Conservation (phyloP, 2,797 vertebrate genomes). For the Cynodonichthys magdalenae region DNA sequence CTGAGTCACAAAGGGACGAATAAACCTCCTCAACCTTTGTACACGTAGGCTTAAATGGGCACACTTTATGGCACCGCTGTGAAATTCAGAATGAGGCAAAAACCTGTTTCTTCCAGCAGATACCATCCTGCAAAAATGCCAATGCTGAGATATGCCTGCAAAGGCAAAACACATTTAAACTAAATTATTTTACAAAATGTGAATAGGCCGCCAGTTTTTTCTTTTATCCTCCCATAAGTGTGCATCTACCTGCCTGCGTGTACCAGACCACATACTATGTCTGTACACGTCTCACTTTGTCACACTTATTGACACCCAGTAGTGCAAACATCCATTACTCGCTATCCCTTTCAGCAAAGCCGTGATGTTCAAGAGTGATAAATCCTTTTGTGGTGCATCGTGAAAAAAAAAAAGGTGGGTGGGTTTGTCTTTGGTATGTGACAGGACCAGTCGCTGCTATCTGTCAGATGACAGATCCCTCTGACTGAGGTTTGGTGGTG, state of each 20-base stretch:
- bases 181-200: neutral
- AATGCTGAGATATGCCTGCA: constrained; percentile 11
- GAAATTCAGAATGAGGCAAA: constrained; percentile 24
- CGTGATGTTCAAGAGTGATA: constrained; percentile 50
- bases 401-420: neutral
- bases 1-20: constrained; percentile 8
- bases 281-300: constrained; percentile 33
- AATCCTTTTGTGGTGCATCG: constrained; percentile 40
- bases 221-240: constrained; percentile 14
- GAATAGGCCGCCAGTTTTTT: neutral
- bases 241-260: constrained; percentile 2
- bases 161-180: neutral
- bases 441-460: constrained; percentile 38
- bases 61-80: constrained; percentile 17
- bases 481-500: constrained; percentile 52
- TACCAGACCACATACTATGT: constrained; percentile 12
- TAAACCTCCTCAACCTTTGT: neutral
- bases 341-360: constrained; percentile 31
- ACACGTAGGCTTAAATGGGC: constrained; percentile 23
- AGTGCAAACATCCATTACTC: constrained; percentile 49
- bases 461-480: constrained; percentile 41
- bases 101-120: constrained; percentile 44
- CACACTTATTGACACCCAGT: constrained; percentile 47
- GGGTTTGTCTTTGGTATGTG: constrained; percentile 36
- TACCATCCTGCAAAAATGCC: constrained; percentile 24